These are phyloP conservation scores for Pelosia muscerda DNA, from an alignment of 2,888 invertebrate species.

Conservation along the genomic window DNA sequence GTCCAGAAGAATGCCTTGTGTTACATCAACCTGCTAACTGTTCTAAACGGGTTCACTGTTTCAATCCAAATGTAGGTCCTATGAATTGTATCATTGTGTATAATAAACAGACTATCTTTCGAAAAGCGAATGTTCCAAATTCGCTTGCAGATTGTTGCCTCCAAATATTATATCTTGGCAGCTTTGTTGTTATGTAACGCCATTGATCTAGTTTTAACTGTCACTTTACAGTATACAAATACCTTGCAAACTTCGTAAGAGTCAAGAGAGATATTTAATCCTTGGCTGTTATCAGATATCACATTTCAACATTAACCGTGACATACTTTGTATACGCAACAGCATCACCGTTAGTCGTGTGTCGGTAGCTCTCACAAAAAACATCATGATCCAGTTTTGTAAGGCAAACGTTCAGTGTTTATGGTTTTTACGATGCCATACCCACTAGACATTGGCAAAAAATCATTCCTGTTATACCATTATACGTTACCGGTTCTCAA, in stretches of 20 bases:
- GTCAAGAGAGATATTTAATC: constrained; percentile 28
- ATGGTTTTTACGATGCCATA: constrained; percentile 67
- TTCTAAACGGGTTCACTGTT: neutral
- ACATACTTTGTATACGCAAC: constrained; percentile 39
- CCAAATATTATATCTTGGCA: neutral
- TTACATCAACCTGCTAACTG: neutral
- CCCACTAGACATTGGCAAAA: constrained; percentile 58
- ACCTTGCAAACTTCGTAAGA: constrained; percentile 22
- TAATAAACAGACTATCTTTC: neutral
- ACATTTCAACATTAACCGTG: constrained; percentile 47
- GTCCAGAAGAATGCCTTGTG: neutral
- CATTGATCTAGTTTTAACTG: constrained; percentile 9
- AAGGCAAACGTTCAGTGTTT: constrained; percentile 63
- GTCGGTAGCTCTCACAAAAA: constrained; percentile 43
- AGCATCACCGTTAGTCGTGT: constrained; percentile 41
- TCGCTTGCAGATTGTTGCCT: neutral
- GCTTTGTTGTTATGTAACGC: neutral
- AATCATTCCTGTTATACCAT: constrained; percentile 62
- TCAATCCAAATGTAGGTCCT: neutral
- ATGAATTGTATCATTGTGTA: neutral
- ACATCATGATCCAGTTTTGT: constrained; percentile 62
- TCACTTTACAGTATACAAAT: neutral
- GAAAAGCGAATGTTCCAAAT: neutral
- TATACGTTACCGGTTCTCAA: constrained; percentile 62
- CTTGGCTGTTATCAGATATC: constrained; percentile 45